Conservation (phyloP, 92 coral and sea anemone species). For the Epizoanthus fatuus region DNA sequence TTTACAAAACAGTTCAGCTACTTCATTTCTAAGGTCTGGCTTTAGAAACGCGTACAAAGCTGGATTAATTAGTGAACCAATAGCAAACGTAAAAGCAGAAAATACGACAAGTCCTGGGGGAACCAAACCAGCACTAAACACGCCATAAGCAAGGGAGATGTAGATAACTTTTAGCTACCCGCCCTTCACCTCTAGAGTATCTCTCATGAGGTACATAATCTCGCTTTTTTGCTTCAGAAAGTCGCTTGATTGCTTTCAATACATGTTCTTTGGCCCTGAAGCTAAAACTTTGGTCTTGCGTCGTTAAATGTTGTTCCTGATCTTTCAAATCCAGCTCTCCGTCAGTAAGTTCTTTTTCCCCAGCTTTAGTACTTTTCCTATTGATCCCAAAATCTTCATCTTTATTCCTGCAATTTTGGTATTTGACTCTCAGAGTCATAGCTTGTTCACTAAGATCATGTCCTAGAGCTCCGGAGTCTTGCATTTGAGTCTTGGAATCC, state of each 20-base stretch:
- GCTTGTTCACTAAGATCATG: no score
- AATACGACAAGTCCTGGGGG: constrained; percentile 18
- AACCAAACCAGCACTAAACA: not conserved
- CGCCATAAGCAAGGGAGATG: constrained; percentile 27
- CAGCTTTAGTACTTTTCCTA: not conserved
- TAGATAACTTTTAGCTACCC: constrained; percentile 35
- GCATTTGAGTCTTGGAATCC: not conserved
- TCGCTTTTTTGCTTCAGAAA: not conserved
- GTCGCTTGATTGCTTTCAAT: not conserved
- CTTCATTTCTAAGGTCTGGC: constrained; percentile 20
- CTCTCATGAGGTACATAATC: not conserved
- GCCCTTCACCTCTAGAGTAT: constrained; percentile 36
- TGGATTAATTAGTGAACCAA: constrained; percentile 24
- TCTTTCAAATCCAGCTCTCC: not conserved
- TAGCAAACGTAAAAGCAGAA: constrained; percentile 30
- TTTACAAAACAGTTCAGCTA: constrained; percentile 2
- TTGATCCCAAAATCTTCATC: not conserved
- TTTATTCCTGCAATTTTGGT: not conserved
- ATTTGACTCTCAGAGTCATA: not conserved
- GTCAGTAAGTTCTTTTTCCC: not conserved
- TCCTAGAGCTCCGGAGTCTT: not conserved
- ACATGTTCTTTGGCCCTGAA: not conserved
- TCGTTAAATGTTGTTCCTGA: not conserved
- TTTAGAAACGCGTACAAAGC: constrained; percentile 29
- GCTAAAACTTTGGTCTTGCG: not conserved